Conservation (phyloP, 2,797 vertebrate species). For the Molossus alvarezi region DNA sequence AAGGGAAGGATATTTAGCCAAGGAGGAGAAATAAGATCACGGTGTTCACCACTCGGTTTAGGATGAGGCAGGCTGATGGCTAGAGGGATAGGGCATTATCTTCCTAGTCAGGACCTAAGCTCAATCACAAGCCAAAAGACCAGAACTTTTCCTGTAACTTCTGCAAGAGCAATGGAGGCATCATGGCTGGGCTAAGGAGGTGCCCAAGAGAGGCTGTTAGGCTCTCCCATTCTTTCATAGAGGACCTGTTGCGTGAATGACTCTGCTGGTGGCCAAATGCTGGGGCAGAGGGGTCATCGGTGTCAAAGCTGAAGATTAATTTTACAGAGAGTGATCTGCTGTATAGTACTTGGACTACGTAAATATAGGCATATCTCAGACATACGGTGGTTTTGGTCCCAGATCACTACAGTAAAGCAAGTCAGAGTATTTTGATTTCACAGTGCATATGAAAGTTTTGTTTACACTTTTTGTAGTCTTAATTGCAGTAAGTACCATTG, state of each 20-base stretch:
- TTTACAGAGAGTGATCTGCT: background rate
- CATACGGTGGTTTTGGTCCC: background rate
- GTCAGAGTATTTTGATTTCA: background rate
- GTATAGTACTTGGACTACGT: background rate
- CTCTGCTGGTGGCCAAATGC: background rate
- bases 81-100: background rate
- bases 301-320: background rate
- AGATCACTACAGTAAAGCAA: background rate
- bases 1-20: background rate
- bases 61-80: background rate
- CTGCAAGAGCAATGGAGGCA: background rate
- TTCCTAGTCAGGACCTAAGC: background rate
- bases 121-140: background rate
- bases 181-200: background rate
- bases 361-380: background rate
- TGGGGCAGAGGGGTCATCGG: background rate
- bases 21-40: background rate
- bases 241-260: background rate
- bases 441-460: background rate
- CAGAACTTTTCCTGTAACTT: background rate
- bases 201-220: background rate
- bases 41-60: background rate
- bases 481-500: background rate
- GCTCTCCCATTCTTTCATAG: background rate
- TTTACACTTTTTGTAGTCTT: background rate